Base-by-base conservation (phyloP, 1,140 invertebrate species). In the Drosophila auraria region DNA sequence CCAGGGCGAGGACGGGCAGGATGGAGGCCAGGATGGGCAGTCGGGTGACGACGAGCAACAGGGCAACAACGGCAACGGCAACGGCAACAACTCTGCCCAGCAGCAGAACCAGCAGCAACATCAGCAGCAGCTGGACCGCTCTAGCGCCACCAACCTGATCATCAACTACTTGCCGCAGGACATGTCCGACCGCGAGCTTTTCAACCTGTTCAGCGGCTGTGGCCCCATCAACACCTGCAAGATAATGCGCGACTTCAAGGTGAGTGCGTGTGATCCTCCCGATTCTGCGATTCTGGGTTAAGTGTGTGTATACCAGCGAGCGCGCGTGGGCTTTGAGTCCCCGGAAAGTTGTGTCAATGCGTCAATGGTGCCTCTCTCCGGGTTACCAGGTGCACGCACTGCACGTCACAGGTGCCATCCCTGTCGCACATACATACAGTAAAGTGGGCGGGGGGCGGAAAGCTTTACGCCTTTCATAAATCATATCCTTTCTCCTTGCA, bases 141-240 rank as follows among this genome's bases (percentile, higher is more conserved):
- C 70, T 9, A 89, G 83, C 50, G 84, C 86, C 50, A 97, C 97
- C 5, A 99, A 99, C 94, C 94, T 99, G 66, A 99, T 99, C 71
- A 96, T 99, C 80, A 99, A 99, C 94, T 99, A 99, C 93, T 94
- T 99, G 72, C 98, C 98, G 12, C 98, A 99, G 93, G 97, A 95
- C 77, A 96, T 98, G 94, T 97, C 96, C 2, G 98, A 99, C 92
- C 97, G 97, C 82, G 97, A 99, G 83, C 95, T 99, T 38, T 97
- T 96, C 91, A 96, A 96, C 61, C 95, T 99, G 93, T 99, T 99
- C 92, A 95, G 96, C 61, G 96, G 96, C 23, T 96, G 98, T 78
- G 97, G 97, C 56, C 96, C 96, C 8, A 95, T 99, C 47, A 97
- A 98, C 89, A 97, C 96, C 66, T 97, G 97, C 90, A 96, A 97